Percentiles rank a stretch among this genome's conserved stretches.
phyloP scores from a whole-genome alignment of 2,113 vertebrate species.

The Pterophyllum scalare region DNA sequence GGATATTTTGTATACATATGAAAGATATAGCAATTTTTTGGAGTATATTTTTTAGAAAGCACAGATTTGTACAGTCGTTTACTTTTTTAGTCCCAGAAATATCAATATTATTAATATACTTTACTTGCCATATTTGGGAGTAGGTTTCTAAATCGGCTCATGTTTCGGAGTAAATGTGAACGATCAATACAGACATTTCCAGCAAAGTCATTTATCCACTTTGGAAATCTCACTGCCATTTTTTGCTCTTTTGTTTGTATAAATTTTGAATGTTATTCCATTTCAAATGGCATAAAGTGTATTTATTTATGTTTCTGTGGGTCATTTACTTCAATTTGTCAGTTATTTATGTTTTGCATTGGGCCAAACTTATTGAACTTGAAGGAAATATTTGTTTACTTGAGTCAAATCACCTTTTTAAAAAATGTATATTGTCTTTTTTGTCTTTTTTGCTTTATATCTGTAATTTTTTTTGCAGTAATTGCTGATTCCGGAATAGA shows the following conservation, averaged over 20 bases:
- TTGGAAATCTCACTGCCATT: constrained; percentile 53
- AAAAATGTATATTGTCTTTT: constrained; percentile 17
- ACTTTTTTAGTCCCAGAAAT: constrained; percentile 74
- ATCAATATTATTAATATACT: constrained; percentile 53
- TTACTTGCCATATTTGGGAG: constrained; percentile 61
- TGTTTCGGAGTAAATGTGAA: constrained; percentile 53
- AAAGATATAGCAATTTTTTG: constrained; percentile 67
- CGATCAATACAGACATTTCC: constrained; percentile 26
- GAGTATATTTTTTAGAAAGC: constrained; percentile 80
- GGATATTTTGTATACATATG: constrained; percentile 78
- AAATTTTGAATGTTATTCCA: constrained; percentile 17
- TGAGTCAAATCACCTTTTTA: constrained; percentile 44
- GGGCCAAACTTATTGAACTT: constrained; percentile 39
- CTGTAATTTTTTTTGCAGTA: neutral
- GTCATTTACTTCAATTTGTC: neutral
- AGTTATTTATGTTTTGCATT: constrained; percentile 20
- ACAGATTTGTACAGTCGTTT: constrained; percentile 78
- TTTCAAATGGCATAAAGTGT: constrained; percentile 12
- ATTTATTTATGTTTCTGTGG: constrained; percentile 41
- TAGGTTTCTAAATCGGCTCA: constrained; percentile 43
- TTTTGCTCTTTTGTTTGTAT: neutral
- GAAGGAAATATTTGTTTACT: constrained; percentile 56
- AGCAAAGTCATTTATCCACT: constrained; percentile 20
- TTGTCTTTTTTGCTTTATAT: constrained; percentile 35
- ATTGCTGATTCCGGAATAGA: neutral